Evolutionary conservation across 2,113 vertebrate species (phyloP), one percentile per base, ranked within the genome.

Genomic region (Phycodurus eques): DNA sequence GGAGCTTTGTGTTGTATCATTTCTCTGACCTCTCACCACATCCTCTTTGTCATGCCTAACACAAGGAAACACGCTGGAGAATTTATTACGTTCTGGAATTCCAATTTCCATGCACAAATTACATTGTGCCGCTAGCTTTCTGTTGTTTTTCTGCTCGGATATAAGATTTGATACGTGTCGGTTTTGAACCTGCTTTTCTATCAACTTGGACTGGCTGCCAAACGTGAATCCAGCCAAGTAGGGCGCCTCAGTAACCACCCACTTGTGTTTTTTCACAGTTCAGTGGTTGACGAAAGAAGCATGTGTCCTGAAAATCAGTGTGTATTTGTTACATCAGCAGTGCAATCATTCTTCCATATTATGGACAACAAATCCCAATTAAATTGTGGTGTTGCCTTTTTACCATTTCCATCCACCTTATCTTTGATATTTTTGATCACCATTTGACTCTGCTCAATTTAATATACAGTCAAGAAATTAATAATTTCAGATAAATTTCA

Each of bases 241-340:
- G 87, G 79, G 81, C 90, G 85, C 88, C 85, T 87, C 81, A 83
- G 85, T 87, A 88, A 86, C 81, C 65, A 70, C 43, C 42, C 64
- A 61, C 59, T 61, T 83, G 71, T 61, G 59, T 3, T 83, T 88
- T 87, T 85, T 17, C 42, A 47, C 44, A 14, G 12, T 66, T 66
- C 64, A 74, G 73, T 77, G 80, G 76, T 53, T 56, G 75, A 82
- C 78, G 84, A 83, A 87, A 72, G 70, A 76, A 85, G 84, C 71
- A 63, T 71, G 73, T 64, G 71, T 83, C 80, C 66, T 79, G 89
- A 88, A 84, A 90, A 74, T 87, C 80, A 39, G 80, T 88, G 87
- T 85, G 86, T 84, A 89, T 87, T 80, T 47, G 60, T 78, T 85
- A 68, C 84, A 83, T 80, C 74, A 76, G 63, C 75, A 71, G 67